A percentile compares a stretch with the other conserved stretches of the same genome.
Evolutionary conservation across 2,113 vertebrate species (phyloP).

Genomic region (Speoplatyrhinus poulsoni): DNA sequence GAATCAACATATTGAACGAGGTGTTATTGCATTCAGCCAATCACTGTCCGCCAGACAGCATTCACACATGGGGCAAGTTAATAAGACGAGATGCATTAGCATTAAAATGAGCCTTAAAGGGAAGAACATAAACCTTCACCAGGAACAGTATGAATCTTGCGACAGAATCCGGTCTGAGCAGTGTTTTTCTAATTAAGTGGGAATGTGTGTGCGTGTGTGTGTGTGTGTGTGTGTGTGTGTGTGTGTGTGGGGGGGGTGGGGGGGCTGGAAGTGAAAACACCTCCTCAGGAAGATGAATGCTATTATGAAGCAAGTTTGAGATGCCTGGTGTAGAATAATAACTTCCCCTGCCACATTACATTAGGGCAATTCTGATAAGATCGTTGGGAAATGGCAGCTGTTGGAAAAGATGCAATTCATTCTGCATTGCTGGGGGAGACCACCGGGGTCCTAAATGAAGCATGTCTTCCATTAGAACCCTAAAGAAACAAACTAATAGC

Average conservation of each 20-base stretch:
- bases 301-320: constrained; percentile 69
- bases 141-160: constrained; percentile 46
- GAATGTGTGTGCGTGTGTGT: constrained; percentile 49
- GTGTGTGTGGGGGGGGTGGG: constrained; percentile 23
- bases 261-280: constrained; percentile 48
- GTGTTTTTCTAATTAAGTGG: constrained; percentile 67
- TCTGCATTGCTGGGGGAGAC: constrained; percentile 87
- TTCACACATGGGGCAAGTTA: constrained; percentile 46
- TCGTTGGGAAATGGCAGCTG: constrained; percentile 86
- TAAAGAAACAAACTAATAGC: constrained; percentile 99
- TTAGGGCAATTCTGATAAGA: constrained; percentile 80
- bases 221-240: constrained; percentile 19
- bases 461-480: constrained; percentile 97
- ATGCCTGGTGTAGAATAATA: constrained; percentile 79
- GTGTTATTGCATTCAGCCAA: constrained; percentile 49
- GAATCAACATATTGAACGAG: constrained; percentile 62
- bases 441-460: constrained; percentile 88
- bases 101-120: constrained; percentile 65
- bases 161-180: constrained; percentile 52
- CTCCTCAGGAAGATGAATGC: constrained; percentile 66
- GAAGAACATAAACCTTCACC: constrained; percentile 60
- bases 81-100: constrained; percentile 49
- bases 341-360: constrained; percentile 79
- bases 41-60: constrained; percentile 39
- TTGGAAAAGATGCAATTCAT: constrained; percentile 96